These are phyloP conservation scores for Ursus arctos DNA, from an alignment of 2,113 vertebrate genomes.

Conservation along the genomic window DNA sequence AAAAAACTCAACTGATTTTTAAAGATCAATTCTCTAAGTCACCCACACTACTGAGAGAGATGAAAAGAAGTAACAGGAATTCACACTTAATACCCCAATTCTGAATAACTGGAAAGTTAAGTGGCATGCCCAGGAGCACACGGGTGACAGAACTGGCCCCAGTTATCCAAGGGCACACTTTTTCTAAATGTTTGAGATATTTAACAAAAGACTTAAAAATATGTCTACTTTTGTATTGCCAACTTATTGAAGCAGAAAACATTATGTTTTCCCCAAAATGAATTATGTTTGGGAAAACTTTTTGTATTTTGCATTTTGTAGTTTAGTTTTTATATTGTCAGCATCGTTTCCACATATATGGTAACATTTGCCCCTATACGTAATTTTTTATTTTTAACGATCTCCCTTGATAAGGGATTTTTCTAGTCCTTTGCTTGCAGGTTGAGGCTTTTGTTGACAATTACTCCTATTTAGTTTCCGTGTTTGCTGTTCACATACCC, in stretches of 20 bases:
- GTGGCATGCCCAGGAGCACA: neutral
- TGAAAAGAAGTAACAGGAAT: neutral
- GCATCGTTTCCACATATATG: neutral
- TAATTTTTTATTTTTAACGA: neutral
- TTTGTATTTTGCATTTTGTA: neutral
- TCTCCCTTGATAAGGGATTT: neutral
- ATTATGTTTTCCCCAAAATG: neutral
- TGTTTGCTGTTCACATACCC: neutral
- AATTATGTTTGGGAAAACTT: neutral
- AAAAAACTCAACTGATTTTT: neutral
- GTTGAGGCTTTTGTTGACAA: neutral
- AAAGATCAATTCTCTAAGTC: neutral
- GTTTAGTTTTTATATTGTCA: neutral
- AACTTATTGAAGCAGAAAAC: constrained; percentile 2
- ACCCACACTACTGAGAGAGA: neutral
- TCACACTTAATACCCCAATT: neutral
- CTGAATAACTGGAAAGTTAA: neutral
- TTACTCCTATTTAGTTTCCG: neutral
- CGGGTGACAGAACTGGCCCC: neutral
- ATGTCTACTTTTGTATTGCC: neutral
- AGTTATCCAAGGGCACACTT: neutral
- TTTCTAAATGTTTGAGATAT: neutral
- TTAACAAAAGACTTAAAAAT: neutral
- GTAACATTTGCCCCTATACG: neutral
- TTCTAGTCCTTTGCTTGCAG: neutral